Conservation (phyloP, 2,113 vertebrate genomes). For the Onychostoma macrolepis region DNA sequence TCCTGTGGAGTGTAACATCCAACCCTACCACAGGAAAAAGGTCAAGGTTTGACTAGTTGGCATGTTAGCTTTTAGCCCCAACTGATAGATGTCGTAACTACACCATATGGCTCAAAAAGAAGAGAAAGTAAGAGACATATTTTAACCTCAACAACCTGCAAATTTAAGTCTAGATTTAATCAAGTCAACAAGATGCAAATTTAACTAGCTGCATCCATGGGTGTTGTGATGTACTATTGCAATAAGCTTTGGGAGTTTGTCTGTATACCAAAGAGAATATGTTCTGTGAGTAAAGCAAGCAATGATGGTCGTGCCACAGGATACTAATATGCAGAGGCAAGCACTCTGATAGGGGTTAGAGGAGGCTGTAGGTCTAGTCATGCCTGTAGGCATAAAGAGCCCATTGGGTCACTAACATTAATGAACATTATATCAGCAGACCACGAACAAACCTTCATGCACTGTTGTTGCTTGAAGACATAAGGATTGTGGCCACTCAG, state of each 20-base stretch:
- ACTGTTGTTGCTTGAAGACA: neutral
- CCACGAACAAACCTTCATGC: constrained; percentile 5
- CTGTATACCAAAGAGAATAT: constrained; percentile 1
- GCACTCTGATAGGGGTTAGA: neutral
- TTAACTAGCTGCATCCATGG: neutral
- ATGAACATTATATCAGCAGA: neutral
- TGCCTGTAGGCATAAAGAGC: neutral
- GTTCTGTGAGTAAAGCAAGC: neutral
- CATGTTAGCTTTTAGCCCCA: neutral
- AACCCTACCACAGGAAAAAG: constrained; percentile 1
- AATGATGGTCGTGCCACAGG: neutral
- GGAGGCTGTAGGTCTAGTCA: neutral
- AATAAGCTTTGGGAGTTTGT: neutral
- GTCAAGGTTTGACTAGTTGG: neutral
- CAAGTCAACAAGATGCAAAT: neutral
- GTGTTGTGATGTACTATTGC: neutral
- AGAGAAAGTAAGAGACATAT: neutral
- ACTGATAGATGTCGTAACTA: neutral
- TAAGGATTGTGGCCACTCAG: constrained; percentile 27
- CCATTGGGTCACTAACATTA: neutral
- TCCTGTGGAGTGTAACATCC: neutral
- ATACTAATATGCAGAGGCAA: neutral
- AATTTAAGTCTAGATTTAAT: neutral
- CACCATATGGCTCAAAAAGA: neutral
- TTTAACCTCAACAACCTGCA: neutral